phyloP scores from a whole-genome alignment of 64 coral and sea anemone species.

The Pachyseris speciosa region DNA sequence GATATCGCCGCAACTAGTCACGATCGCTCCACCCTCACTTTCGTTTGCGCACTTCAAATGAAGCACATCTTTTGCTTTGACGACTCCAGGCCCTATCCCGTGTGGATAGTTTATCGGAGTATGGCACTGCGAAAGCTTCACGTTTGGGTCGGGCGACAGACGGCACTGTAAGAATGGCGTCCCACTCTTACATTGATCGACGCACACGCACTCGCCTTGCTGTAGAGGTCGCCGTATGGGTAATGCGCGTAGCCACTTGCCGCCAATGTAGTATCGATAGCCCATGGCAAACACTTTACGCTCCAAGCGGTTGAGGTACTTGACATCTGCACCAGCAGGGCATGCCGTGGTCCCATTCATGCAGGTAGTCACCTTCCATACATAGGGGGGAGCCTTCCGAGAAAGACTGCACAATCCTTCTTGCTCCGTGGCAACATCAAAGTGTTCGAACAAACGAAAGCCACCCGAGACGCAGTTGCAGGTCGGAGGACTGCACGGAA shows the following conservation, averaged over 20 bases:
- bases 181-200: not conserved
- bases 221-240: not conserved
- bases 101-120: too few relatives aligned
- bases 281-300: not conserved
- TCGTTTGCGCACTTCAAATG: too few relatives aligned
- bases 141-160: not conserved
- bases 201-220: not conserved
- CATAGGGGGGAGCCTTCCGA: too few relatives aligned
- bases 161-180: not conserved
- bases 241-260: not conserved
- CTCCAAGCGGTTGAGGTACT: not conserved
- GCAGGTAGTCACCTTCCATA: too few relatives aligned
- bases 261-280: not conserved
- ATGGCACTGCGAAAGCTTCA: not conserved
- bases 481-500: not conserved
- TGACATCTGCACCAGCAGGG: not conserved
- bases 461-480: not conserved
- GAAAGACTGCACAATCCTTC: too few relatives aligned
- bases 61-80: too few relatives aligned
- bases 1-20: too few relatives aligned
- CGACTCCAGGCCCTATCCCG: too few relatives aligned
- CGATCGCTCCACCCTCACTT: too few relatives aligned
- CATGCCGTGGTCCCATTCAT: not conserved
- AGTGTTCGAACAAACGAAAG: not conserved
- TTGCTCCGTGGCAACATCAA: too few relatives aligned